Evolutionary conservation across 2,888 invertebrate genomes (phyloP).

Genomic region (Amphipoea oculea): DNA sequence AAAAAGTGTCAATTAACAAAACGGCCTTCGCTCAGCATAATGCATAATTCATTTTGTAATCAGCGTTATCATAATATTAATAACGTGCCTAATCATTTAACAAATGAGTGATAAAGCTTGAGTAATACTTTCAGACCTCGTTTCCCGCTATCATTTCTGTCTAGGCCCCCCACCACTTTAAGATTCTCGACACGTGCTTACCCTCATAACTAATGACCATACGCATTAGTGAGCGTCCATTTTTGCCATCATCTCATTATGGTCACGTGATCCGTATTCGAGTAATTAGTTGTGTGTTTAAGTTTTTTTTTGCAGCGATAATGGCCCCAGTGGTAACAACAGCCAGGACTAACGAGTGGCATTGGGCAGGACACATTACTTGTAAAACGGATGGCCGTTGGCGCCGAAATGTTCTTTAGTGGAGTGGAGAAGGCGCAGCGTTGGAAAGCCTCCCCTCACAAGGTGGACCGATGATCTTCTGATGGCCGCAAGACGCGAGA

Average conservation of each 20-base stretch:
- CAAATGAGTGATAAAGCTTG: neutral
- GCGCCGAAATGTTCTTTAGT: too few relatives aligned
- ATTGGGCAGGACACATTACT: neutral
- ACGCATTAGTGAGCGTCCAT: constrained; percentile 67
- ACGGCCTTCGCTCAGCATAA: too few relatives aligned
- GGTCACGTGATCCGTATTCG: constrained; percentile 39
- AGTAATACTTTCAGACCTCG: neutral
- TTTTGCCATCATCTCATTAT: constrained; percentile 68
- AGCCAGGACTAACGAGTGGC: neutral
- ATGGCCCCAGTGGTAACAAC: neutral
- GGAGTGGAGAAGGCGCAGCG: too few relatives aligned
- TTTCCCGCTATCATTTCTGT: constrained; percentile 15
- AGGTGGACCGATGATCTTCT: too few relatives aligned
- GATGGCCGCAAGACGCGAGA: too few relatives aligned
- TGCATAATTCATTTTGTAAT: neutral
- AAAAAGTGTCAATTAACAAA: too few relatives aligned
- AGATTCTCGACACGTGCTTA: constrained; percentile 66
- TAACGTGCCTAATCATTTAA: neutral
- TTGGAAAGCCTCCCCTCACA: too few relatives aligned
- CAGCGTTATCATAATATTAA: neutral
- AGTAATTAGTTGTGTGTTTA: constrained; percentile 47
- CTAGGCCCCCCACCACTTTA: constrained; percentile 27
- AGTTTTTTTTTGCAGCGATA: constrained; percentile 7
- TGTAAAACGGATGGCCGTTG: too few relatives aligned
- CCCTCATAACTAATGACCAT: constrained; percentile 69